Conservation (phyloP, 2,113 vertebrate genomes). For the Psilopsiagon aurifrons region DNA sequence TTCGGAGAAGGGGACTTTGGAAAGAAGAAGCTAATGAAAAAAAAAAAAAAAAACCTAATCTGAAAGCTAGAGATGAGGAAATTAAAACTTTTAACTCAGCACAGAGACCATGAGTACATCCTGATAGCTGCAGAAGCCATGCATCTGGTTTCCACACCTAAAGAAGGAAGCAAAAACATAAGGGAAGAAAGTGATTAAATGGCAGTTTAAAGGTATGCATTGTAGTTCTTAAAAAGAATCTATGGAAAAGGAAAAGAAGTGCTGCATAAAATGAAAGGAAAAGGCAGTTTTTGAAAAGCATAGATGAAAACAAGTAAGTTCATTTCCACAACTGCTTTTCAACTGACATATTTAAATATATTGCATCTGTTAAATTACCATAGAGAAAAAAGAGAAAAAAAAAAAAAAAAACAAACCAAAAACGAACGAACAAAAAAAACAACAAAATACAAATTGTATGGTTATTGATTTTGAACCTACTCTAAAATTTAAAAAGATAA, state of each 20-base stretch:
- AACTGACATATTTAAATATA: background rate
- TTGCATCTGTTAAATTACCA: background rate
- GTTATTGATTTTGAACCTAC: background rate
- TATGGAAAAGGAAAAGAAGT: background rate
- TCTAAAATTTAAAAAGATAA: background rate
- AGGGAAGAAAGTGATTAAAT: background rate
- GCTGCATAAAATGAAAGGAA: background rate
- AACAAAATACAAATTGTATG: background rate
- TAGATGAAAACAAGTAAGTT: background rate
- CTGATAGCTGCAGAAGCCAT: background rate
- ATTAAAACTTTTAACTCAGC: background rate
- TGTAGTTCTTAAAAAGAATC: background rate
- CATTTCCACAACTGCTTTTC: background rate
- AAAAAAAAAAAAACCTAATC: background rate
- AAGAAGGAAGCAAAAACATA: background rate
- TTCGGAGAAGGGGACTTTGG: background rate
- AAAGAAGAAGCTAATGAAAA: background rate
- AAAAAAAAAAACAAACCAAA: too few relatives aligned
- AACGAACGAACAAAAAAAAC: too few relatives aligned
- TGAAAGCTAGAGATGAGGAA: conserved; percentile 32
- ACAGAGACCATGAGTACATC: background rate
- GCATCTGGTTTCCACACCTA: background rate
- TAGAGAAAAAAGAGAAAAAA: background rate
- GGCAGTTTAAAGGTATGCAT: background rate
- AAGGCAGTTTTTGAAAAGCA: background rate